A percentile compares a stretch with the other conserved stretches of the same genome.
Evolutionary conservation across 30 jellyfish, hydroid and myxozoan genomes (phyloP).

Genomic region (Turritopsis rubra): DNA sequence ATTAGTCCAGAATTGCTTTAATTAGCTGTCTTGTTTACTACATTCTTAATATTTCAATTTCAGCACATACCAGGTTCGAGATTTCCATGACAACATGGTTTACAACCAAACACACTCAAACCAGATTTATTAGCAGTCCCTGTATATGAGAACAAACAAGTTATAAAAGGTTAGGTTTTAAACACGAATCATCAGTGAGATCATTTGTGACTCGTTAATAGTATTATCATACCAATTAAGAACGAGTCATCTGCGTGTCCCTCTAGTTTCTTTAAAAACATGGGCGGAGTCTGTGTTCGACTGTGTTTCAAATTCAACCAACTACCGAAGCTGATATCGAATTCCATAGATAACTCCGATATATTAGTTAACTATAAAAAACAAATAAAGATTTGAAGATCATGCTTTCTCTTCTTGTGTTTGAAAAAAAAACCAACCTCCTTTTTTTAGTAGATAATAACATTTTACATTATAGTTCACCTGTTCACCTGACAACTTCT

Average conservation of each 20-base stretch:
- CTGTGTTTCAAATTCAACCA: conserved; percentile 46
- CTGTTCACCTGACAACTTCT: too few species aligned
- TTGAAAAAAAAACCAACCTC: too few species aligned
- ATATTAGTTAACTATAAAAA: conserved; percentile 54
- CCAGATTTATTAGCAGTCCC: conserved; percentile 65
- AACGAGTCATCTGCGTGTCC: not conserved
- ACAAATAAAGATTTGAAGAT: not conserved
- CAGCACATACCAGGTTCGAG: conserved; percentile 77
- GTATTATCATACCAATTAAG: conserved; percentile 36
- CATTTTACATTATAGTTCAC: too few species aligned
- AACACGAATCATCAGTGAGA: too few species aligned
- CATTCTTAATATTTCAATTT: too few species aligned
- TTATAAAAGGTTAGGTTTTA: too few species aligned
- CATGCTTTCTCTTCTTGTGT: too few species aligned
- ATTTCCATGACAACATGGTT: conserved; percentile 39
- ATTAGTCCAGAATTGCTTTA: too few species aligned
- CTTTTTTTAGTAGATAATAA: too few species aligned
- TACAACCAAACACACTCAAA: conserved; percentile 69
- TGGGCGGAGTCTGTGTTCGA: conserved; percentile 39
- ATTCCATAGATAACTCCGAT: conserved; percentile 46
- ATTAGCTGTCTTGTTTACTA: too few species aligned
- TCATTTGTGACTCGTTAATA: too few species aligned
- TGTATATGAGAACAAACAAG: too few species aligned
- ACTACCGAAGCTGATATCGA: conserved; percentile 54
- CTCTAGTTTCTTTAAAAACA: not conserved